Evolutionary conservation across 2,888 invertebrate species (phyloP), one percentile per base, ranked within the genome.

Genomic region (Agriopis aurantiaria): DNA sequence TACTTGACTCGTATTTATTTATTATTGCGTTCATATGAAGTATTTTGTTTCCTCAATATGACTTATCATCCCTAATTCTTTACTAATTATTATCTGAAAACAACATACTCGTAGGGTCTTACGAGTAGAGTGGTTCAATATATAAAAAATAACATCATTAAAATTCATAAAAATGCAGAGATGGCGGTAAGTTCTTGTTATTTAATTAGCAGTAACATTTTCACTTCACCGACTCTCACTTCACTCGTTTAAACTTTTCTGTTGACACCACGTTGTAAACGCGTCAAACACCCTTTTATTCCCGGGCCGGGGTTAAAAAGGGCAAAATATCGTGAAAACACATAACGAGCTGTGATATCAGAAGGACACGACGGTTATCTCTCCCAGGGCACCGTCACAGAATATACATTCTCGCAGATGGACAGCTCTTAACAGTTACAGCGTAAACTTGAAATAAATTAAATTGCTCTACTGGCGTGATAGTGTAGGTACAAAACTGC

Each of bases 281-380:
- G 33, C 33, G 59, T 58, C 58, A 60, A 60, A 60, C 49, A 46
- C 46, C 58, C 46, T 46, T 57, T 45, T 43, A 43, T 56, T 43
- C 43, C 9, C 43, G 57, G 45, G 56, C 9, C 43, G 57, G 45
- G 56, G 57, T 45, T 48, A 60, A 60, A 58, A 40, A 52, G 61
- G 51, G 41, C 60, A 52, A 43, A 62, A 52, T 62, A 52, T 62
- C 52, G 52, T 17, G 51, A 40, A 33, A 55, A 41, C 57, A 55
- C 40, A 60, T 67, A 49, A 67, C 67, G 60, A 61, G 46, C 55
- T 60, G 61, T 61, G 46, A 67, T 61, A 56, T 61, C 48, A 12
- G 43, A 43, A 41, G 45, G 59, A 41, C 51, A 45, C 45, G 52
- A 33, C 43, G 64, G 40, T 63, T 59, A 56, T 56, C 0, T 23